Conservation (phyloP, 2,113 vertebrate genomes). For the Ardeotis arabs region DNA sequence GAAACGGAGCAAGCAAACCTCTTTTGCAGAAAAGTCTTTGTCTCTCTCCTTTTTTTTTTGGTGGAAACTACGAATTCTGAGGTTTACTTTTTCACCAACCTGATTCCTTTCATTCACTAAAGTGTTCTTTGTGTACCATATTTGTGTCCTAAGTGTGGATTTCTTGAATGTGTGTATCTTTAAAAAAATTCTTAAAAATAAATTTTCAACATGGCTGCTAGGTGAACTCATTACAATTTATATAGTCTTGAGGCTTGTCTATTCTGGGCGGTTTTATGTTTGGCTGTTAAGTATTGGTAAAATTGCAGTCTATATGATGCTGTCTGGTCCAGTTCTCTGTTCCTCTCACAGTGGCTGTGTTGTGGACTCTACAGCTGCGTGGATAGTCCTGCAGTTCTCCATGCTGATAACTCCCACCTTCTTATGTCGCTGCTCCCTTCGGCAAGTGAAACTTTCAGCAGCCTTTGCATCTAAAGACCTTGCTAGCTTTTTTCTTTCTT, state of each 20-base stretch:
- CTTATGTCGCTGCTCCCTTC: neutral
- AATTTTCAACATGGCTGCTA: neutral
- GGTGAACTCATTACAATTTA: neutral
- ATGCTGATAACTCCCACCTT: neutral
- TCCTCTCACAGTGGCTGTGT: neutral
- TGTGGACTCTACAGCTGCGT: neutral
- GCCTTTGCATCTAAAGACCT: neutral
- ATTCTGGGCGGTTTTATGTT: neutral
- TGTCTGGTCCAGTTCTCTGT: neutral
- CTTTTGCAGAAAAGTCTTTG: neutral
- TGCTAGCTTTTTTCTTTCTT: neutral
- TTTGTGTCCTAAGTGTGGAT: neutral
- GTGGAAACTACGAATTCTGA: neutral
- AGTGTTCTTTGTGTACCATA: neutral
- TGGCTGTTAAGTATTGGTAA: neutral
- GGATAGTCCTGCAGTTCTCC: neutral
- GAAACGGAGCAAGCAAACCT: neutral
- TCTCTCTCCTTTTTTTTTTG: neutral
- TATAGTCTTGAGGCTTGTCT: neutral
- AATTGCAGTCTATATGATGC: neutral
- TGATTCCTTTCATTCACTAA: neutral
- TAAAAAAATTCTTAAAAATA: neutral
- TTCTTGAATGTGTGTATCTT: accelerated
- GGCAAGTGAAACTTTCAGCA: neutral
- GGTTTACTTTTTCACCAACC: neutral